Evolutionary conservation across 2,888 invertebrate species (phyloP).

Genomic region (Tribolium freemani): DNA sequence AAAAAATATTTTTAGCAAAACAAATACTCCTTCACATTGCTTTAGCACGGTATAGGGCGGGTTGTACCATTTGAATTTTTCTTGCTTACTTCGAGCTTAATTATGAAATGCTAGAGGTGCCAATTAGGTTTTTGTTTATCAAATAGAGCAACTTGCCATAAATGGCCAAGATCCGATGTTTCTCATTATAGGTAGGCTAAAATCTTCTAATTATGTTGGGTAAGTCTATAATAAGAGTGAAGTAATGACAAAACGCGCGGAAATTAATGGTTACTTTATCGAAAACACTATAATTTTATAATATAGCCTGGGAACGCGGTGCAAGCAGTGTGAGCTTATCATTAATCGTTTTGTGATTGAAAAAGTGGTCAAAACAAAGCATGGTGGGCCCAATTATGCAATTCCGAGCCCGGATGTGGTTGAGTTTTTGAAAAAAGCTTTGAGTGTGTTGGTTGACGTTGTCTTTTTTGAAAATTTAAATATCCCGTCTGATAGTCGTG

Average conservation of each 20-base stretch:
- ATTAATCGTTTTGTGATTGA: neutral
- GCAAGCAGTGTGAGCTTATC: neutral
- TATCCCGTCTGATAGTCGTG: conserved; percentile 10
- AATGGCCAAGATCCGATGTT: too few relatives aligned
- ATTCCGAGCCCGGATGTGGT: neutral
- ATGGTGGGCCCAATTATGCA: neutral
- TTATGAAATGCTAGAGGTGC: too few relatives aligned
- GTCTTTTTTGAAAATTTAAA: neutral
- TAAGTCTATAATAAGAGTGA: neutral
- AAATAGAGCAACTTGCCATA: too few relatives aligned
- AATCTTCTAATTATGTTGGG: neutral
- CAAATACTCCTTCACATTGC: too few relatives aligned
- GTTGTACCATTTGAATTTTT: too few relatives aligned
- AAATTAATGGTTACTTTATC: neutral
- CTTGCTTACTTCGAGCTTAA: too few relatives aligned
- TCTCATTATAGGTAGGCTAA: too few relatives aligned
- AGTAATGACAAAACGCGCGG: neutral
- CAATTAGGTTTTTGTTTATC: too few relatives aligned
- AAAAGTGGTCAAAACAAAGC: neutral
- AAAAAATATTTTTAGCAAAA: too few relatives aligned
- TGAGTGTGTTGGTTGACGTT: neutral
- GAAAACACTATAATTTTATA: neutral
- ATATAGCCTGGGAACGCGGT: neutral
- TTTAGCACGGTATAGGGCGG: too few relatives aligned
- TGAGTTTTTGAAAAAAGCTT: neutral